Conservation (phyloP, 2,888 invertebrate genomes). For the Ctena decussata region DNA sequence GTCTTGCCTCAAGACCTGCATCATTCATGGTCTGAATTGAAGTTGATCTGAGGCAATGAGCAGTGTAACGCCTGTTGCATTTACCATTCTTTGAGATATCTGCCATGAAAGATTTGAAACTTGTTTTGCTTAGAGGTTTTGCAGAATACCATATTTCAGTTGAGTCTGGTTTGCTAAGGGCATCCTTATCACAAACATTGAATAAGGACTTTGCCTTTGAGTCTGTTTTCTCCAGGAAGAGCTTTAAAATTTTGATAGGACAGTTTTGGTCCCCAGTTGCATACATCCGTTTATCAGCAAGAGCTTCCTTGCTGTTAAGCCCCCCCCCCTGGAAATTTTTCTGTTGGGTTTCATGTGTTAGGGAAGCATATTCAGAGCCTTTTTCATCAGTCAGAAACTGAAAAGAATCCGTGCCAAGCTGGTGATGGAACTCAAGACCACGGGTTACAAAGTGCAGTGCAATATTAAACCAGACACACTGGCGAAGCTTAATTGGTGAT, state of each 20-base stretch:
- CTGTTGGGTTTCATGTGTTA: slow-evolving; percentile 17
- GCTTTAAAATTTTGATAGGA: neutral
- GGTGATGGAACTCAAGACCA: slow-evolving; percentile 29
- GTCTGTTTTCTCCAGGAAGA: neutral
- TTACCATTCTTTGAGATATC: too few relatives aligned
- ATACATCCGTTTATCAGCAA: slow-evolving; percentile 31
- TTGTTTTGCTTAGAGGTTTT: neutral
- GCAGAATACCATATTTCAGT: neutral
- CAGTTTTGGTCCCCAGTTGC: neutral
- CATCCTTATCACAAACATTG: neutral
- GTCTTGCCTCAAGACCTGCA: slow-evolving; percentile 28
- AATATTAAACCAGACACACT: slow-evolving; percentile 30
- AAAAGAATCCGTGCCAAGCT: slow-evolving; percentile 2
- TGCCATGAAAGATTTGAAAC: too few relatives aligned
- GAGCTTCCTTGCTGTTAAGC: neutral
- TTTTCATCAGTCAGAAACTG: neutral
- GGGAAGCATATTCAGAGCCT: neutral
- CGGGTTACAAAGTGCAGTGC: slow-evolving; percentile 23
- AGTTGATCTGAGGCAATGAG: slow-evolving; percentile 50
- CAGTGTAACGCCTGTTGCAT: slow-evolving; percentile 20
- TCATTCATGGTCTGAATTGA: slow-evolving; percentile 5
- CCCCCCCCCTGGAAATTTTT: slow-evolving; percentile 21
- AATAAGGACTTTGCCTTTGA: neutral
- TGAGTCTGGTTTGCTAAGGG: neutral
- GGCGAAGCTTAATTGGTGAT: neutral